phyloP scores from a whole-genome alignment of 30 jellyfish, hydroid and myxozoan species.

The Aurelia aurita region DNA sequence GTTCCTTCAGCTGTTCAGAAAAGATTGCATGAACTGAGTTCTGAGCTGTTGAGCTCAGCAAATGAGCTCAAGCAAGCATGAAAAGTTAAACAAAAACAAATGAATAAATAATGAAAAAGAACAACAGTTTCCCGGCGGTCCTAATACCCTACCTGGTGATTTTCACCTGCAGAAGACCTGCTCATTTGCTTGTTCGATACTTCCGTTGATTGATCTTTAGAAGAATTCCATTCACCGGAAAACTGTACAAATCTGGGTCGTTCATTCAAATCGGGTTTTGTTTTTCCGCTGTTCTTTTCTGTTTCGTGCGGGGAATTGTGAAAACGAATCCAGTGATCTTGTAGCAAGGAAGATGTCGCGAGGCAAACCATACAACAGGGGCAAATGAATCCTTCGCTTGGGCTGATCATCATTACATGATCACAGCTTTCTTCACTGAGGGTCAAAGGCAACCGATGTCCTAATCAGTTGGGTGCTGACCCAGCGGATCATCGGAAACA shows the following conservation, averaged over 20 bases:
- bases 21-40: no score
- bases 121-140: neutral
- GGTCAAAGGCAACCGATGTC: constrained; percentile 39
- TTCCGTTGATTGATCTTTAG: constrained; percentile 18
- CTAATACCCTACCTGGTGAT: constrained; percentile 43
- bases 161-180: constrained; percentile 61
- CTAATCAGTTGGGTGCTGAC: constrained; percentile 29
- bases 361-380: constrained; percentile 83
- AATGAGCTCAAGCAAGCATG: no score
- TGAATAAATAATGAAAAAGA: no score
- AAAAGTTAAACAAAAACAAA: no score
- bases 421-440: constrained; percentile 13
- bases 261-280: constrained; percentile 7
- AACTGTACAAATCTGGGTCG: constrained; percentile 43
- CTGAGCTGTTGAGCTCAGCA: no score
- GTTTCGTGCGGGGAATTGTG: constrained; percentile 55
- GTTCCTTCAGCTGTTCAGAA: no score
- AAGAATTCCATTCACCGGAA: constrained; percentile 25
- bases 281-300: constrained; percentile 17
- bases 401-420: neutral
- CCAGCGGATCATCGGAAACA: constrained; percentile 20
- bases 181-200: constrained; percentile 56
- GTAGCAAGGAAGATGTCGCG: constrained; percentile 74
- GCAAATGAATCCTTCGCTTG: constrained; percentile 64
- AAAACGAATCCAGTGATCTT: constrained; percentile 83